Evolutionary conservation across 2,888 invertebrate species (phyloP).

Genomic region (Neocrepidodera transversa): DNA sequence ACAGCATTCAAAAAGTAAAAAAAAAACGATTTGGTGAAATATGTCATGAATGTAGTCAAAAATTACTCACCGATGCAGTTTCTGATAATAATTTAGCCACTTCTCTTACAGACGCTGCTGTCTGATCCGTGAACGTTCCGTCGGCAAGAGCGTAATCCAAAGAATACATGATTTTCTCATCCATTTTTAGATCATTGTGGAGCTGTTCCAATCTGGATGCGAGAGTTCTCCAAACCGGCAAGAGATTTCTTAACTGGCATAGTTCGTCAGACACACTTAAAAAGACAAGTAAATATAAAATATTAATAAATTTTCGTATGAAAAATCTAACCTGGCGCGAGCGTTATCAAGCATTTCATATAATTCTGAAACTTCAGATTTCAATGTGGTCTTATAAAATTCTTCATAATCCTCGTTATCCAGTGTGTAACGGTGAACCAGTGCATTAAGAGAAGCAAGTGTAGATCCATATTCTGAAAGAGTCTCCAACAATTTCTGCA

Average conservation of each 20-base stretch:
- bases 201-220: slow-evolving; percentile 78
- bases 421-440: slow-evolving; percentile 66
- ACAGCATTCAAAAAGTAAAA: too few relatives aligned
- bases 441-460: slow-evolving; percentile 66
- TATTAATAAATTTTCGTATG: not conserved
- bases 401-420: slow-evolving; percentile 59
- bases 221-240: slow-evolving; percentile 78
- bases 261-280: slow-evolving; percentile 76
- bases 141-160: slow-evolving; percentile 62
- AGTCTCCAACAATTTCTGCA: slow-evolving; percentile 64
- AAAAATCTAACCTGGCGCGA: slow-evolving; percentile 68
- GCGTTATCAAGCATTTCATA: slow-evolving; percentile 75
- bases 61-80: slow-evolving; percentile 54
- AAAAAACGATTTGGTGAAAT: too few relatives aligned
- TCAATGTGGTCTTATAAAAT: slow-evolving; percentile 62
- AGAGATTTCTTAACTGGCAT: slow-evolving; percentile 73
- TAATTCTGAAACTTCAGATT: slow-evolving; percentile 71
- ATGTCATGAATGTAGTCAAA: too few relatives aligned
- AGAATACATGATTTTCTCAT: slow-evolving; percentile 67
- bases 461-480: slow-evolving; percentile 66
- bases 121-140: slow-evolving; percentile 60
- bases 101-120: slow-evolving; percentile 65
- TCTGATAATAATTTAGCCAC: slow-evolving; percentile 67
- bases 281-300: slow-evolving; percentile 38
- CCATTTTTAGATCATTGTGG: slow-evolving; percentile 77